Evolutionary conservation across 2,113 vertebrate species (phyloP).

Genomic region (Sebastes schlegelii): DNA sequence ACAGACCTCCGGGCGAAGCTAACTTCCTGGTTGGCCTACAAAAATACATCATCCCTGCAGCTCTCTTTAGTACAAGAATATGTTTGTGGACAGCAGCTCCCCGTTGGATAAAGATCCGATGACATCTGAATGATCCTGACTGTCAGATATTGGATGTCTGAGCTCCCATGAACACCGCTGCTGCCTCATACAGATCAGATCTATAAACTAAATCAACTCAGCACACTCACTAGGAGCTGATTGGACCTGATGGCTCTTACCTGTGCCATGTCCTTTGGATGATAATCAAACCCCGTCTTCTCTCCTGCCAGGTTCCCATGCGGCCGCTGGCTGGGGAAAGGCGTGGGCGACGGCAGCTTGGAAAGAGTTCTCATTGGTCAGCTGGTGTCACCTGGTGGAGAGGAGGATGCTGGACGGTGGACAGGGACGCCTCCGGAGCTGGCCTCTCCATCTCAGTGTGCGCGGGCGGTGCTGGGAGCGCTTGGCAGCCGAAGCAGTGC

Average conservation of each 20-base stretch:
- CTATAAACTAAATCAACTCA: background rate
- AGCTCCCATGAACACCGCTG: background rate
- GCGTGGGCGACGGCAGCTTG: conserved; percentile 92
- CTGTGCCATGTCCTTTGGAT: background rate
- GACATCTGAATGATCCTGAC: background rate
- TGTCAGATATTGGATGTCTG: background rate
- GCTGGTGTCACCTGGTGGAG: conserved; percentile 83
- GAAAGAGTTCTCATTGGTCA: conserved; percentile 94
- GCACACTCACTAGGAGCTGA: background rate
- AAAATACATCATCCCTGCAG: no score
- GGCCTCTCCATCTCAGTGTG: conserved; percentile 87
- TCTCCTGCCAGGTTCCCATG: conserved; percentile 90
- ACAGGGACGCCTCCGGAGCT: conserved; percentile 92
- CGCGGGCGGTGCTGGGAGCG: conserved; percentile 88
- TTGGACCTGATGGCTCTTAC: background rate
- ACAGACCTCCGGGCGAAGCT: no score
- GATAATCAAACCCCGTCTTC: background rate
- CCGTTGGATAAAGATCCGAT: background rate
- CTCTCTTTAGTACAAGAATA: background rate
- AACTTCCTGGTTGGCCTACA: no score
- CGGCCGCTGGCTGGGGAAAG: conserved; percentile 93
- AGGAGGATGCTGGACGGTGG: conserved; percentile 89
- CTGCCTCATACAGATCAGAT: background rate
- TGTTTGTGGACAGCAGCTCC: background rate
- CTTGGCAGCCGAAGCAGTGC: conserved; percentile 87